Conservation (phyloP, 2,888 invertebrate genomes). For the Diplazon laetatorius region DNA sequence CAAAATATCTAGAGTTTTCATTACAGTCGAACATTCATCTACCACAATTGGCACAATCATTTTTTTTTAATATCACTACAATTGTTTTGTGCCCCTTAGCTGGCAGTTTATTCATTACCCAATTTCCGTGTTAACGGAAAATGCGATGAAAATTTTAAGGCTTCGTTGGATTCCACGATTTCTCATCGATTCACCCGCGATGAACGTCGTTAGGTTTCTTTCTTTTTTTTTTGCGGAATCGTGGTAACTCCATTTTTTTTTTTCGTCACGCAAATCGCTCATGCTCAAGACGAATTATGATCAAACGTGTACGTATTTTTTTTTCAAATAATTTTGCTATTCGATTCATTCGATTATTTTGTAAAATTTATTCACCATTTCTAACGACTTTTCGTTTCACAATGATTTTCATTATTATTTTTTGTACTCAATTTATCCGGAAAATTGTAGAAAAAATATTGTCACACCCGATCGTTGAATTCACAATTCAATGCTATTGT, state of each 20-base stretch:
- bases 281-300: background rate
- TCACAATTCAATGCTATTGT: background rate
- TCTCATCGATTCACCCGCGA: background rate
- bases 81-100: slow-evolving; percentile 56
- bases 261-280: background rate
- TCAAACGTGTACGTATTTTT: background rate
- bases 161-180: slow-evolving; percentile 43
- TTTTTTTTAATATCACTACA: slow-evolving; percentile 57
- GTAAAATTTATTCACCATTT: background rate
- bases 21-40: slow-evolving; percentile 49
- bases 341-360: background rate
- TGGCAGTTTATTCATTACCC: slow-evolving; percentile 56
- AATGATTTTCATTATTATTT: background rate
- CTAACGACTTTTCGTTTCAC: background rate
- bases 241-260: slow-evolving; percentile 16
- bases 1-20: slow-evolving; percentile 49
- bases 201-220: background rate
- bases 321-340: background rate
- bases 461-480: background rate
- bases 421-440: background rate
- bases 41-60: slow-evolving; percentile 63
- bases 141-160: slow-evolving; percentile 39
- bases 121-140: slow-evolving; percentile 35
- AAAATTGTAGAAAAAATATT: background rate
- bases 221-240: slow-evolving; percentile 11